Evolutionary conservation across 2,888 invertebrate genomes (phyloP), one percentile per base, ranked within the genome.

Genomic region (Drosophila flavopinicola): DNA sequence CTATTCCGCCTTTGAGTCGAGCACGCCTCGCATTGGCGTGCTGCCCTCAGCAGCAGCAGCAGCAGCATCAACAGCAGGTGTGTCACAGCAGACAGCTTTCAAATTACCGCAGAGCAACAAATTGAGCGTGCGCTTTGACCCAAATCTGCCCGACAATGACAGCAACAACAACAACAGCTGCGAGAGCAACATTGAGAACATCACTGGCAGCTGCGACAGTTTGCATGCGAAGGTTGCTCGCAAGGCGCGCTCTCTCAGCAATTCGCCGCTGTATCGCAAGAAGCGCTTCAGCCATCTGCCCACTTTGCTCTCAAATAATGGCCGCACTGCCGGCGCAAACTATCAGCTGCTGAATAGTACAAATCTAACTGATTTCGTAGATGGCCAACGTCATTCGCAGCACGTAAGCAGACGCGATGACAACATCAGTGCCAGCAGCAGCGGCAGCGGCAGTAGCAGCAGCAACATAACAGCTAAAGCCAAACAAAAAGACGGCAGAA

Each of bases 1-100:
- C 32, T 90, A 89, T 80, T 91, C 91, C 33, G 80, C 90, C 24
- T 87, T 90, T 51, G 91, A 91, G 78, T 71, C 90, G 45, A 76
- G 90, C 38, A 68, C 89, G 4, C 80, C 86, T 37, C 89, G 83
- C 53, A 58, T 90, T 23, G 89, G 90, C 11, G 77, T 90, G 25
- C 66, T 88, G 59, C 82, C 90, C 29, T 75, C 80, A 15, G 66
- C 74, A 35, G 42, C 51, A 15, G 52, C 13, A 9, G 27, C 49
- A 20, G 57, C 49, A 25, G 13, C 39, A 13, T n/a, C n/a, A n/a
- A 64, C 51, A 11, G 23, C 69, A 13, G 66, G 57, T 49, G 58
- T 54, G 45, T 45, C 72, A 61, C 71, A 66, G 57, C 75, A 65
- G 48, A 24, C 67, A 51, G 45, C 65, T 52, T 41, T 58, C 25